phyloP scores from a whole-genome alignment of 2,888 invertebrate genomes.

The Copidosoma aretas region DNA sequence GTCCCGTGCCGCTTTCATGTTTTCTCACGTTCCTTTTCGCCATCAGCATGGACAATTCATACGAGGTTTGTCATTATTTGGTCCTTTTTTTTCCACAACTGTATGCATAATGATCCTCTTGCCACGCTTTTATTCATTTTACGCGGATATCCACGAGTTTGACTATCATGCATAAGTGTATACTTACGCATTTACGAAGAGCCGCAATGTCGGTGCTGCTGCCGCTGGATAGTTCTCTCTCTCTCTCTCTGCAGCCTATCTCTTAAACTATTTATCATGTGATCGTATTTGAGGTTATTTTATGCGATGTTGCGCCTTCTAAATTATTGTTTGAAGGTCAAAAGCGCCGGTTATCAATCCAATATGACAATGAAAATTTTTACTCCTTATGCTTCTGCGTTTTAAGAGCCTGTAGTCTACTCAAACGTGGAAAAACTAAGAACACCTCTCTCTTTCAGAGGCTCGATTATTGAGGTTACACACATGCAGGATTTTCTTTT shows the following conservation, averaged over 20 bases:
- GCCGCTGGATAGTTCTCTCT: no score
- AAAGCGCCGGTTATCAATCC: slow-evolving; percentile 2
- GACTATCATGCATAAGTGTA: neutral
- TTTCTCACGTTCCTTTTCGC: slow-evolving; percentile 33
- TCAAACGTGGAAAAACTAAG: neutral
- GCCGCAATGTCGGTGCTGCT: no score
- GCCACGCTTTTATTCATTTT: no score
- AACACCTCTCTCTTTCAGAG: neutral
- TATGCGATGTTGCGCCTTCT: slow-evolving; percentile 16
- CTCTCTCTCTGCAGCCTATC: no score
- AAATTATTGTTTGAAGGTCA: neutral
- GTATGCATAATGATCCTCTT: no score
- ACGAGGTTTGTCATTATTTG: slow-evolving; percentile 32
- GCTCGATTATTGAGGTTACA: slow-evolving; percentile 23
- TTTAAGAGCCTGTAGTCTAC: neutral
- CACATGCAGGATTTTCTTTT: slow-evolving; percentile 6
- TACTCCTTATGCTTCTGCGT: neutral
- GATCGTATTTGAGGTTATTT: slow-evolving; percentile 36
- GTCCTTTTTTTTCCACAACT: no score
- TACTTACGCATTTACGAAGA: no score
- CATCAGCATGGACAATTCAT: slow-evolving; percentile 41
- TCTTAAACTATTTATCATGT: slow-evolving; percentile 33
- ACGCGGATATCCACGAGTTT: no score
- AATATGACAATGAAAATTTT: neutral
- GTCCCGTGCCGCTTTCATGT: slow-evolving; percentile 38